Conservation (phyloP, 2,113 vertebrate species). For the Nothoprocta pentlandii region DNA sequence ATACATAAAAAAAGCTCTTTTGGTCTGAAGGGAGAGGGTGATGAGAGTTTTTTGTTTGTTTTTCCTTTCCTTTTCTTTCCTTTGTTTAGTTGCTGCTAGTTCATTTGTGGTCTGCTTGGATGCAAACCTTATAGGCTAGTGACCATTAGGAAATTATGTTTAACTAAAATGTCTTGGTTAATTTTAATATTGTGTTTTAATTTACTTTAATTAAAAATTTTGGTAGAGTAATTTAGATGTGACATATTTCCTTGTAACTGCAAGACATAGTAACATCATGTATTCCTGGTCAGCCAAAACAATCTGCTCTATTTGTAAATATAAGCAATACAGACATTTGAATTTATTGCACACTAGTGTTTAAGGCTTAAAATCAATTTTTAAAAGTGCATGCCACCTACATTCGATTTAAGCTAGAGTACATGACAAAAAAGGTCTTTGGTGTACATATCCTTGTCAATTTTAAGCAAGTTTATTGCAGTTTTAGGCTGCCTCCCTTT, state of each 20-base stretch:
- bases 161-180: not conserved
- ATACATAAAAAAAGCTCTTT: not conserved
- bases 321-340: constrained; percentile 61
- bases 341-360: constrained; percentile 21
- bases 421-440: not conserved
- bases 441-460: not conserved
- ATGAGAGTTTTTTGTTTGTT: not conserved
- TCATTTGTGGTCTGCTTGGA: not conserved
- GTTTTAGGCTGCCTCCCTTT: not conserved
- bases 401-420: constrained; percentile 13
- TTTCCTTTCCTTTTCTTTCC: not conserved
- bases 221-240: not conserved
- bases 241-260: not conserved
- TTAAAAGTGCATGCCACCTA: constrained; percentile 10
- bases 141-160: constrained; percentile 13
- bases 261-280: not conserved
- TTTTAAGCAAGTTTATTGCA: not conserved
- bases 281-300: constrained; percentile 41
- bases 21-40: not conserved
- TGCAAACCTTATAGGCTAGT: not conserved
- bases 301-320: constrained; percentile 51
- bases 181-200: not conserved
- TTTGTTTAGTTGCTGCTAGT: not conserved
- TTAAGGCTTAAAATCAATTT: constrained; percentile 39
- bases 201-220: constrained; percentile 28